These are phyloP conservation scores for Paraplagusia blochii DNA, from an alignment of 2,113 vertebrate species.

Conservation along the genomic window DNA sequence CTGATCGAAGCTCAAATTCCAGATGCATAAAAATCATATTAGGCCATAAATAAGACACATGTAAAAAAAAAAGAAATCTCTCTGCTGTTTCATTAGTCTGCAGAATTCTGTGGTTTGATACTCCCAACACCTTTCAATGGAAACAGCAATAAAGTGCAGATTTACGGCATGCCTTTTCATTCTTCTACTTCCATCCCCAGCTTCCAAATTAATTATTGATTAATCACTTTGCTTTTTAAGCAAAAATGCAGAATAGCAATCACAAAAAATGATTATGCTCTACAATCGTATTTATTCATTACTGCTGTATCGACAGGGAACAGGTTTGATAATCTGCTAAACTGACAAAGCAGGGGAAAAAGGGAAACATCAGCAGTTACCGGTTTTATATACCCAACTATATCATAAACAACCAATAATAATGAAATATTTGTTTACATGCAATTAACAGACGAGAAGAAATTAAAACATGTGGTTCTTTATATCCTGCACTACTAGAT, in stretches of 20 bases:
- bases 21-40: constrained; percentile 50
- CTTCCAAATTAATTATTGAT: constrained; percentile 86
- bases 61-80: constrained; percentile 48
- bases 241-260: constrained; percentile 81
- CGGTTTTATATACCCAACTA: constrained; percentile 58
- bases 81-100: constrained; percentile 54
- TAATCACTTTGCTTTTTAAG: constrained; percentile 81
- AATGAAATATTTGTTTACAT: too few species aligned
- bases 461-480: too few species aligned
- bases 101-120: constrained; percentile 17
- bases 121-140: constrained; percentile 62
- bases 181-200: constrained; percentile 72
- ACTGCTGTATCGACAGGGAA: constrained; percentile 77
- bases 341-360: constrained; percentile 50
- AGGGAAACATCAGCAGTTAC: constrained; percentile 61
- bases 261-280: constrained; percentile 75
- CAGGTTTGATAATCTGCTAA: constrained; percentile 75
- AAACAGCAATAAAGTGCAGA: constrained; percentile 73
- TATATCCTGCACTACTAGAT: too few species aligned
- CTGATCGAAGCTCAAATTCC: constrained; percentile 69
- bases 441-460: too few species aligned
- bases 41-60: constrained; percentile 61
- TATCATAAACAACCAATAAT: too few species aligned
- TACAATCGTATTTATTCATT: constrained; percentile 78
- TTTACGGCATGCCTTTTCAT: constrained; percentile 80